Evolutionary conservation across 2,113 vertebrate genomes (phyloP), one percentile per base, ranked within the genome.

Genomic region (Scytalopus superciliaris): DNA sequence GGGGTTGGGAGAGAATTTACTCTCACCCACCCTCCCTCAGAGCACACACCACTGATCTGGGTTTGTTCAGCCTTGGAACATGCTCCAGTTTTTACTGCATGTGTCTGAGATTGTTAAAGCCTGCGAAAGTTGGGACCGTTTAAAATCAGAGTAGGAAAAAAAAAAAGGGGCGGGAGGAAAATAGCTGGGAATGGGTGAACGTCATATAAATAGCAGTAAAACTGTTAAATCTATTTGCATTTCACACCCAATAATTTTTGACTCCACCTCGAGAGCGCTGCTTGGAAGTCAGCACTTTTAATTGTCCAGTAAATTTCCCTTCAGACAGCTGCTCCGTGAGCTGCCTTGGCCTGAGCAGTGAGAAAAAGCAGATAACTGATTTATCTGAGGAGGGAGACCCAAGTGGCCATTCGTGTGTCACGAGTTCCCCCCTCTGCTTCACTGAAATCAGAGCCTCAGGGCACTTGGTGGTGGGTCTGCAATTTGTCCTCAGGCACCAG

Each of bases 231-330:
- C 96, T 97, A 97, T 98, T 96, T 98, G 96, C 92, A 86, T 97
- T 98, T 98, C 96, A 96, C 97, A 97, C 98, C 95, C 95, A 97
- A 91, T 98, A 92, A 98, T 96, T 98, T 97, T 68, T 90, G 87
- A 40, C 42, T 96, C 93, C 92, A 94, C 96, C 96, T 96, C 93
- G 19, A 96, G 96, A 96, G 81, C 85, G 11, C 94, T 79, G 83
- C 95, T 97, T 97, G 96, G 94, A 97, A 97, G 94, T 97, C 95
- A 97, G 93, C 92, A 95, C 74, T 90, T 97, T 97, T 95, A 97
- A 97, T 95, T 93, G 88, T 96, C 95, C 94, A 93, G 95, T 94
- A 92, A 92, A 96, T 95, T 89, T 66, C 89, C 91, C 88, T 78
- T 66, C 93, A 97, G 94, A 87, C 96, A 97, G 96, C 97, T 97